Conservation (phyloP, 2,797 vertebrate genomes). For the Acanthornis magna region DNA sequence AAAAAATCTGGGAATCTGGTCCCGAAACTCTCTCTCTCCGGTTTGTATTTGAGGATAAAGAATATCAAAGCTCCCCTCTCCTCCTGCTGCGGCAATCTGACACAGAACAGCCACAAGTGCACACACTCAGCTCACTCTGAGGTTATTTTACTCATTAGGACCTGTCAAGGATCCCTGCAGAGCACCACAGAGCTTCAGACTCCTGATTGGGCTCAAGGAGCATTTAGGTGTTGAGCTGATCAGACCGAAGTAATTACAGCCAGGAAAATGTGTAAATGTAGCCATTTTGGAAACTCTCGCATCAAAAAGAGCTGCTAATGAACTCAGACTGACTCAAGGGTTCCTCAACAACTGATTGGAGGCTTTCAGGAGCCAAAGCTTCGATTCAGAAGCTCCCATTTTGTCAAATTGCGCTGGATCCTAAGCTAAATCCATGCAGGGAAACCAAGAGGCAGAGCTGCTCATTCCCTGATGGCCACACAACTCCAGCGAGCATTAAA, state of each 20-base stretch:
- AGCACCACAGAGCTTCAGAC: neutral
- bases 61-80: neutral
- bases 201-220: neutral
- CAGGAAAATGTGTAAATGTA: neutral
- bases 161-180: neutral
- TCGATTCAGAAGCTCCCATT: neutral
- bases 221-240: neutral
- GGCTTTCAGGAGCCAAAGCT: neutral
- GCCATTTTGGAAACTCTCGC: neutral
- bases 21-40: neutral
- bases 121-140: neutral
- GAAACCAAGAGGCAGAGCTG: neutral
- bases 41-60: neutral
- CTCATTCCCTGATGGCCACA: neutral
- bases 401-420: neutral
- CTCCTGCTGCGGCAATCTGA: neutral
- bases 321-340: neutral
- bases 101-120: neutral
- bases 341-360: neutral
- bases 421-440: neutral
- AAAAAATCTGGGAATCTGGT: neutral
- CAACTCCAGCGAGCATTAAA: neutral
- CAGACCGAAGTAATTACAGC: neutral
- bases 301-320: neutral
- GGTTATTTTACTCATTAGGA: accelerated